A percentile compares a stretch with the other conserved stretches of the same genome.
These are phyloP conservation scores for Holothuria scabra DNA, from an alignment of 53 echinoderm and acorn worm species.

Conservation along the genomic window DNA sequence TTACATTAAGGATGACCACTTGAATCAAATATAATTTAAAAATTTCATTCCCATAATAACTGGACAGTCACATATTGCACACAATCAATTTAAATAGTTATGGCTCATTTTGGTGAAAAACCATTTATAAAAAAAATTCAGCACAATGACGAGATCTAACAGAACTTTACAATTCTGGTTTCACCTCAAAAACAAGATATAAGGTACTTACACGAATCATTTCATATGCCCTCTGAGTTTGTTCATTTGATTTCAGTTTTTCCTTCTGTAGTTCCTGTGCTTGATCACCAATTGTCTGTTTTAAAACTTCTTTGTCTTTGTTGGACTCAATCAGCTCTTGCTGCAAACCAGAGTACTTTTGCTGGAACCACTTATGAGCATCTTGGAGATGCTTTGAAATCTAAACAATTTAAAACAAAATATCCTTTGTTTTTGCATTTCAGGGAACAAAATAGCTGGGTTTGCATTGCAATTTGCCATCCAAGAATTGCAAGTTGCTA, in stretches of 20 bases:
- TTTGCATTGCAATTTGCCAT: too few species aligned
- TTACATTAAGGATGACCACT: too few species aligned
- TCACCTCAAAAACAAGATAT: too few species aligned
- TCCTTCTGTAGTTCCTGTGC: constrained; percentile 67
- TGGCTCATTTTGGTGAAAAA: too few species aligned
- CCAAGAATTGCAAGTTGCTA: too few species aligned
- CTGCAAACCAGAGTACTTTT: constrained; percentile 67
- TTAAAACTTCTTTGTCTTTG: constrained; percentile 61
- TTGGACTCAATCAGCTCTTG: constrained; percentile 60
- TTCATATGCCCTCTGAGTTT: constrained; percentile 73
- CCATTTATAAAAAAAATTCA: too few species aligned
- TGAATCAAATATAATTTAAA: too few species aligned
- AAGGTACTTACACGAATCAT: constrained; percentile 71
- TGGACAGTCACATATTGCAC: too few species aligned
- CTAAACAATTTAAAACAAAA: constrained; percentile 27
- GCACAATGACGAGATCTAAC: background rate
- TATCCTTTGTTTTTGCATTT: too few species aligned
- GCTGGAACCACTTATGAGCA: constrained; percentile 84
- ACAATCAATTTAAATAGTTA: too few species aligned
- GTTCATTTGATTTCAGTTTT: constrained; percentile 57
- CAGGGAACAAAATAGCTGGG: too few species aligned
- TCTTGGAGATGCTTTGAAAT: constrained; percentile 82
- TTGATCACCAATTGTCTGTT: constrained; percentile 62
- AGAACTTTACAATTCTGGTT: background rate
- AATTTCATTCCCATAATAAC: too few species aligned